Conservation (phyloP, 2,113 vertebrate genomes). For the Seriola quinqueradiata region DNA sequence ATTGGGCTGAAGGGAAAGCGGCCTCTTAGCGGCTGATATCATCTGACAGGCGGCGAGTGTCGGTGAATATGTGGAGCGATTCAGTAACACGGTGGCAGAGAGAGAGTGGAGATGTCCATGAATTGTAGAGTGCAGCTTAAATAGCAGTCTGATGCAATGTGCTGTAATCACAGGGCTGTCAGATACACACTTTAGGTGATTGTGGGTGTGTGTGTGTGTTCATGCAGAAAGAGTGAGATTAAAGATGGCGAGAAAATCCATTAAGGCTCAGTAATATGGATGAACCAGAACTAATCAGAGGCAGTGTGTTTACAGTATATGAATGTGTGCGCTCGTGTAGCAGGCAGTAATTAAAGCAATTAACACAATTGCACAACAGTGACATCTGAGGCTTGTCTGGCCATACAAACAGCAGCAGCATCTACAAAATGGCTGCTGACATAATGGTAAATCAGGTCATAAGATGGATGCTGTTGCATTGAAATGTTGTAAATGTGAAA, state of each 20-base stretch:
- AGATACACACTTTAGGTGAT: slow-evolving; percentile 39
- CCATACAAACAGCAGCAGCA: slow-evolving; percentile 20
- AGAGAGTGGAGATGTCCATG: slow-evolving; percentile 27
- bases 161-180: slow-evolving; percentile 61
- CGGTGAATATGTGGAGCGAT: slow-evolving; percentile 8
- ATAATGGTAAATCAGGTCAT: background rate
- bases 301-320: slow-evolving; percentile 27
- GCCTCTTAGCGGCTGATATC: slow-evolving; percentile 31
- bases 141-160: slow-evolving; percentile 66
- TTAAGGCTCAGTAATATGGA: slow-evolving; percentile 53
- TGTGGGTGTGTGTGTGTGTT: slow-evolving; percentile 26
- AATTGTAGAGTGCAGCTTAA: slow-evolving; percentile 41
- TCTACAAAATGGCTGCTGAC: slow-evolving; percentile 54
- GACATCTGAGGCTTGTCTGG: slow-evolving; percentile 59
- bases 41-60: slow-evolving; percentile 6
- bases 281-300: slow-evolving; percentile 48
- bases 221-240: slow-evolving; percentile 40
- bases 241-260: slow-evolving; percentile 48
- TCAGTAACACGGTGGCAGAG: slow-evolving; percentile 6
- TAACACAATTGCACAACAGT: slow-evolving; percentile 57
- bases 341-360: slow-evolving; percentile 63
- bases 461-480: slow-evolving; percentile 51
- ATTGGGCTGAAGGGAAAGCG: slow-evolving; percentile 7
- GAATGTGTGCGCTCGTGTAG: slow-evolving; percentile 17
- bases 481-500: background rate